Evolutionary conservation across 2,888 invertebrate genomes (phyloP).

Genomic region (Eristalis intricaria): DNA sequence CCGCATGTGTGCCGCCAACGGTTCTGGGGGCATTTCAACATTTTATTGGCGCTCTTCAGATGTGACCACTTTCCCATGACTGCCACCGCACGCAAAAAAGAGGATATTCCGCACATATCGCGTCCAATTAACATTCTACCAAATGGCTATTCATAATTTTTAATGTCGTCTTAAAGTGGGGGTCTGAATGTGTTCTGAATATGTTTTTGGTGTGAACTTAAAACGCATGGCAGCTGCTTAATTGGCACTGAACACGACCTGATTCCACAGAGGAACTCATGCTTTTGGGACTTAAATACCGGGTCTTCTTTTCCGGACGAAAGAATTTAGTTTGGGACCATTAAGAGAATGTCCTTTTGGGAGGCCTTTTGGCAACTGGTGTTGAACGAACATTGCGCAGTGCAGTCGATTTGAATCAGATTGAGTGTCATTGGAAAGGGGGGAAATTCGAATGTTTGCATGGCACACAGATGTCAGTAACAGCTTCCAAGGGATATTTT

Average conservation of each 20-base stretch:
- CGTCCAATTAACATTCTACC: slow-evolving; percentile 11
- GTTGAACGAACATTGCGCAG: background rate
- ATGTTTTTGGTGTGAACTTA: background rate
- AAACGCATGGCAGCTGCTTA: background rate
- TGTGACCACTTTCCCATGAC: slow-evolving; percentile 36
- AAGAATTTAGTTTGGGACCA: background rate
- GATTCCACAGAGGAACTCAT: background rate
- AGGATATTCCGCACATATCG: background rate
- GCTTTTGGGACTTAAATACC: background rate
- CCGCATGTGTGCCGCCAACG: slow-evolving; percentile 22
- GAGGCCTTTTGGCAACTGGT: background rate
- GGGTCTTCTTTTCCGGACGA: background rate
- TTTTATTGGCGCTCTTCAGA: slow-evolving; percentile 53
- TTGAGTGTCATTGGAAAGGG: background rate
- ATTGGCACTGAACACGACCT: background rate
- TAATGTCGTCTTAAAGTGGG: slow-evolving; percentile 20
- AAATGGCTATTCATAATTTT: slow-evolving; percentile 32
- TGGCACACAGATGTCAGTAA: background rate
- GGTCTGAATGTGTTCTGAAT: background rate
- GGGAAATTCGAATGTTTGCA: background rate
- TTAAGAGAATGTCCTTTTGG: background rate
- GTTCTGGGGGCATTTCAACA: slow-evolving; percentile 13
- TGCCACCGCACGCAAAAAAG: background rate
- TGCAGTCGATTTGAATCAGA: background rate
- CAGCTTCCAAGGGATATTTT: background rate